phyloP scores from a whole-genome alignment of 2,888 invertebrate genomes.

The Sarcophaga rosellei region DNA sequence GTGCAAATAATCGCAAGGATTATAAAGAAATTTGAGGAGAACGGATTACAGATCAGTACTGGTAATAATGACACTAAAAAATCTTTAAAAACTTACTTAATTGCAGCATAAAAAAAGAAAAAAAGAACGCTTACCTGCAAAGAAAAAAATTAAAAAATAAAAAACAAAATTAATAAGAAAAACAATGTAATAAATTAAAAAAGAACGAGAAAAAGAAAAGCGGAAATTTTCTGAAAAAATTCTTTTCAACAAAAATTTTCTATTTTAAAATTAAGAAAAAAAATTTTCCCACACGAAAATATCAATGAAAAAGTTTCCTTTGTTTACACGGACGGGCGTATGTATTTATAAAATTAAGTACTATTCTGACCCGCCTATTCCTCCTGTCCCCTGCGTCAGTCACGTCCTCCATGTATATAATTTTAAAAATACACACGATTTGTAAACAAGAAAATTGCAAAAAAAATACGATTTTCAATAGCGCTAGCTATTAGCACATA shows the following conservation, averaged over 20 bases:
- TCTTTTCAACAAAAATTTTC: background rate
- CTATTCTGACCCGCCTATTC: background rate
- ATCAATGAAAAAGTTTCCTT: conserved; percentile 32
- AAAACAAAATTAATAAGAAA: conserved; percentile 32
- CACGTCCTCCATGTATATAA: background rate
- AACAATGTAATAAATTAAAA: conserved; percentile 4
- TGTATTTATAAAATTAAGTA: background rate
- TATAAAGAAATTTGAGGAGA: too few species aligned
- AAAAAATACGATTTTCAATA: too few species aligned
- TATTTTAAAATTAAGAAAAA: background rate
- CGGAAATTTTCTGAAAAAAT: background rate
- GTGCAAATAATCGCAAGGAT: too few species aligned
- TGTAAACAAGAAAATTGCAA: too few species aligned
- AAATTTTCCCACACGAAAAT: conserved; percentile 1
- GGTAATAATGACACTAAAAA: background rate
- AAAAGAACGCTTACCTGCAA: conserved; percentile 56
- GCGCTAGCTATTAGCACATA: too few species aligned
- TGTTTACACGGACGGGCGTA: conserved; percentile 39
- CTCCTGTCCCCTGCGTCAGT: background rate
- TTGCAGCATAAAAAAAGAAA: conserved; percentile 5
- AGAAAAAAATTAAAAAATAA: conserved; percentile 29
- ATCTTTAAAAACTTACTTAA: conserved; percentile 22
- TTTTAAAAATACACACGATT: too few species aligned
- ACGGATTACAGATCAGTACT: too few species aligned
- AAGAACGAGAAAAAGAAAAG: background rate